Percentiles rank a stretch among this genome's conserved stretches.
Evolutionary conservation across 30 jellyfish, hydroid and myxozoan species (phyloP).

Genomic region (Sanderia malayensis): DNA sequence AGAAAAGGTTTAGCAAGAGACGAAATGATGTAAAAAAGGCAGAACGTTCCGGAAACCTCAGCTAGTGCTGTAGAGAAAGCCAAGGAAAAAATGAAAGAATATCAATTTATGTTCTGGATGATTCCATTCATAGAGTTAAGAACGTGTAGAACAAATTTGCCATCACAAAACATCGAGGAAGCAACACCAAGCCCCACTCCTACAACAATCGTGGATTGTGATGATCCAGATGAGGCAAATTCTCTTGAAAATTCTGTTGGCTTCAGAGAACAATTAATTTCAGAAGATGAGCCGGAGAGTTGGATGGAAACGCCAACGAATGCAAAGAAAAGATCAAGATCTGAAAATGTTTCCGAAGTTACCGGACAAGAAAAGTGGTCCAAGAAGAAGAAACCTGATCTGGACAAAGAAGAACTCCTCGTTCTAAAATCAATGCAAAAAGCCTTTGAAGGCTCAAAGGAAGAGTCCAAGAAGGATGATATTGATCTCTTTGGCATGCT

Average conservation of each 20-base stretch:
- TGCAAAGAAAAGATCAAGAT: too few relatives aligned
- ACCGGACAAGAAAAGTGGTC: too few relatives aligned
- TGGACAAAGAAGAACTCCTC: background rate
- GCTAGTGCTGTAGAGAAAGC: background rate
- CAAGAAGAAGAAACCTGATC: background rate
- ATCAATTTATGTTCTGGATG: background rate
- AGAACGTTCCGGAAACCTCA: conserved; percentile 12
- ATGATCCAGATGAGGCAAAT: background rate
- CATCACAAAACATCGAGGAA: background rate
- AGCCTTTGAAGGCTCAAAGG: background rate
- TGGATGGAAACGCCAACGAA: too few relatives aligned
- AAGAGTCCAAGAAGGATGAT: conserved; percentile 4
- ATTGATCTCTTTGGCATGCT: conserved; percentile 36
- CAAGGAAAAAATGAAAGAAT: background rate
- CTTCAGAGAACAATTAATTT: background rate
- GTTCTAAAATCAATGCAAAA: background rate
- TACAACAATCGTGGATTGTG: background rate
- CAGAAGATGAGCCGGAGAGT: background rate
- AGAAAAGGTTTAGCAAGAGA: background rate
- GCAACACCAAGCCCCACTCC: background rate
- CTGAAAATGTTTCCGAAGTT: too few relatives aligned
- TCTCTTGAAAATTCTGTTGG: background rate
- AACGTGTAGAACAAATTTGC: background rate
- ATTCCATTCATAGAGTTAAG: background rate
- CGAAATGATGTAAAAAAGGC: background rate